A percentile compares a stretch with the other conserved stretches of the same genome.
phyloP scores from a whole-genome alignment of 2,113 vertebrate species.

The Tachysurus fulvidraco region DNA sequence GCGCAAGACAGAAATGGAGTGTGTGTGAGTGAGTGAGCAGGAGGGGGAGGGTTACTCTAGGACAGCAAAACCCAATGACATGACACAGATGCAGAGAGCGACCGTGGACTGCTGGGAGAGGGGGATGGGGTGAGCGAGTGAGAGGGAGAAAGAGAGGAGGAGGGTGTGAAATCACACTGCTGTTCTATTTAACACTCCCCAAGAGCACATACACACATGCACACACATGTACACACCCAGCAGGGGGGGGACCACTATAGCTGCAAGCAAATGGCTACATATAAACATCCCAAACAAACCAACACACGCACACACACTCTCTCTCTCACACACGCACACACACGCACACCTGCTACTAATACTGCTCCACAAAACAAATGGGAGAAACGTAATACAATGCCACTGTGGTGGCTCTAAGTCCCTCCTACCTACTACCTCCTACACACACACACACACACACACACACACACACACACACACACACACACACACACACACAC shows the following conservation, averaged over 20 bases:
- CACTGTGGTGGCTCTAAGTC: neutral
- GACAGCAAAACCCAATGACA: conserved; percentile 72
- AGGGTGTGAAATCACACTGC: conserved; percentile 56
- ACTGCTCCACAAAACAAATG: conserved; percentile 47
- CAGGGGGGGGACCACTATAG: conserved; percentile 45
- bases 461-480: neutral
- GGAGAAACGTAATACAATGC: conserved; percentile 22
- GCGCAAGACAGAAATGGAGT: neutral
- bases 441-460: conserved; percentile 10
- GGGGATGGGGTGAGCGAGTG: conserved; percentile 19
- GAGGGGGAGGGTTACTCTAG: conserved; percentile 65
- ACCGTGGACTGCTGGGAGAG: conserved; percentile 56
- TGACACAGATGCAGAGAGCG: conserved; percentile 73
- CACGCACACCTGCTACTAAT: conserved; percentile 29
- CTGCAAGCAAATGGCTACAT: conserved; percentile 51
- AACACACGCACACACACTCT: conserved; percentile 9
- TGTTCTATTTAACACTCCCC: conserved; percentile 56
- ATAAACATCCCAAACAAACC: conserved; percentile 48
- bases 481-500: conserved; percentile 35
- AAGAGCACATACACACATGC: conserved; percentile 54
- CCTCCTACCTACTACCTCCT: neutral
- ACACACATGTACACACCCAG: conserved; percentile 51
- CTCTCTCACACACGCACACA: conserved; percentile 25
- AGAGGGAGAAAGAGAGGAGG: conserved; percentile 42
- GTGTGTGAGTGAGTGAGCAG: conserved; percentile 22